phyloP scores from a whole-genome alignment of 2,797 vertebrate genomes.

The Spondyliosoma cantharus region DNA sequence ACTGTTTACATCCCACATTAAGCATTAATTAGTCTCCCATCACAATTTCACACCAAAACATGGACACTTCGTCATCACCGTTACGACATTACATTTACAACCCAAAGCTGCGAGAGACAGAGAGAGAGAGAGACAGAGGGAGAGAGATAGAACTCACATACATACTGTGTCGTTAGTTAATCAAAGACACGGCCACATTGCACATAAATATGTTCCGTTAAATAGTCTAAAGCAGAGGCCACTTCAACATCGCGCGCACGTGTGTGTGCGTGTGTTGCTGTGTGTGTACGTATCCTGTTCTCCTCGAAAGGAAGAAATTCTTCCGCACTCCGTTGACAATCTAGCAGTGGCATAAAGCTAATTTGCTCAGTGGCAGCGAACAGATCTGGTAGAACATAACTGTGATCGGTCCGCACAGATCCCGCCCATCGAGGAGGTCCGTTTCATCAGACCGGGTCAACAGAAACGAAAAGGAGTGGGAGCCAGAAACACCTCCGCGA shows the following conservation, averaged over 20 bases:
- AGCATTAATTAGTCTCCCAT: constrained; percentile 50
- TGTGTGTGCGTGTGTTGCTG: constrained; percentile 9
- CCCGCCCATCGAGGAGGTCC: neutral
- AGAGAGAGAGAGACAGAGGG: constrained; percentile 2
- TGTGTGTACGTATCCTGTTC: neutral
- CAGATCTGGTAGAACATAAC: neutral
- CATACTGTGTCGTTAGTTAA: constrained; percentile 30
- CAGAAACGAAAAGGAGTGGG: neutral
- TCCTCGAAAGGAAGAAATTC: neutral
- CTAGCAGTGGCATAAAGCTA: neutral
- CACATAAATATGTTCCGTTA: constrained; percentile 77
- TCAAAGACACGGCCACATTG: constrained; percentile 53
- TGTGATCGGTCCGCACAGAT: neutral
- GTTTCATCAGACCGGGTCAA: too few species aligned
- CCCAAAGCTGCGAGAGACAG: constrained; percentile 10
- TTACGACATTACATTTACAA: constrained; percentile 58
- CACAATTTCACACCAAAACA: constrained; percentile 52
- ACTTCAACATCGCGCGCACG: neutral
- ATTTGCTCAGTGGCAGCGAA: constrained; percentile 15
- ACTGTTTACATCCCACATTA: constrained; percentile 68
- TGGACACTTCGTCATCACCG: constrained; percentile 23
- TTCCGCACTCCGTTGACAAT: neutral
- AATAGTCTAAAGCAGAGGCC: constrained; percentile 57
- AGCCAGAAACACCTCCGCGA: neutral
- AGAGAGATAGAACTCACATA: constrained; percentile 42